Conservation (phyloP, 2,113 vertebrate genomes). For the Clarias batrachus region DNA sequence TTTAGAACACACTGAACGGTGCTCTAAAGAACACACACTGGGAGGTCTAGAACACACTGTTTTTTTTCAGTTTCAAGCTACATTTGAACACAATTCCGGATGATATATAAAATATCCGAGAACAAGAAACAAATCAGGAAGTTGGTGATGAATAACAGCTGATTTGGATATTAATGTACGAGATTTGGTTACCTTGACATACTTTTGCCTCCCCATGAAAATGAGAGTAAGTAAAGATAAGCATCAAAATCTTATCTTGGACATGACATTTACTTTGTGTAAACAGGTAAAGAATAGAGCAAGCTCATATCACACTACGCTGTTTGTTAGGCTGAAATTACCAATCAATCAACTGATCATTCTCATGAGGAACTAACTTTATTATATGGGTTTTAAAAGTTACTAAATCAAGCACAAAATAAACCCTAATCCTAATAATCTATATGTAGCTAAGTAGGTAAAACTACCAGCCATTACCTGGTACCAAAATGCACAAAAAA, state of each 20-base stretch:
- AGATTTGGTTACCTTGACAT: not conserved
- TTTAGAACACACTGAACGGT: too few relatives aligned
- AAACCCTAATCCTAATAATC: not conserved
- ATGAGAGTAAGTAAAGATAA: not conserved
- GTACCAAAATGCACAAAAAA: not conserved
- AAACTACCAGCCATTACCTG: not conserved
- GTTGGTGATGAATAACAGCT: not conserved
- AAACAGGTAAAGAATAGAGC: not conserved
- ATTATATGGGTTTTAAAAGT: not conserved
- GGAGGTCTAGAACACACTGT: too few relatives aligned
- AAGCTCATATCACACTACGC: not conserved
- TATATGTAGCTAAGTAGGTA: not conserved
- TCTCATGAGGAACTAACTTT: not conserved
- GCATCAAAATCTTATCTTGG: not conserved
- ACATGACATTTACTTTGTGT: not conserved
- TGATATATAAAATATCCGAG: not conserved
- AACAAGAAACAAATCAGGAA: not conserved
- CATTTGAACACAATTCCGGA: not conserved
- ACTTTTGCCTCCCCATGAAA: not conserved
- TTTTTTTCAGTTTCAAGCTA: not conserved
- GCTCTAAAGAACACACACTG: too few relatives aligned
- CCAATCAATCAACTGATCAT: not conserved
- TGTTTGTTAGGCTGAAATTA: not conserved
- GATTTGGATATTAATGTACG: not conserved
- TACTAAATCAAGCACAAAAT: not conserved